phyloP scores from a whole-genome alignment of 2,888 invertebrate genomes.

The Pardosa pseudoannulata region DNA sequence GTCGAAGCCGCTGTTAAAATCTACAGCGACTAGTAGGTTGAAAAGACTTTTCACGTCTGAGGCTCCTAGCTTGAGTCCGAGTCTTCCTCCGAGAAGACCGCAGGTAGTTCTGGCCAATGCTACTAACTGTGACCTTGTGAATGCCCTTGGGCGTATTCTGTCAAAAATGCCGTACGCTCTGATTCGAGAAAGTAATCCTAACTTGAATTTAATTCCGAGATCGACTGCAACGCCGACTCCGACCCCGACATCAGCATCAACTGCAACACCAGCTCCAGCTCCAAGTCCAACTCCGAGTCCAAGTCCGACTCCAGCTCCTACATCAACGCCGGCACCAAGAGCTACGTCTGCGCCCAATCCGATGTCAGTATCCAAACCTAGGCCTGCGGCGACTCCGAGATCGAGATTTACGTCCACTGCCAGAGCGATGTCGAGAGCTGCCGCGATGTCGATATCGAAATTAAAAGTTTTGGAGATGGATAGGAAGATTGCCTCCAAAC shows the following conservation, averaged over 20 bases:
- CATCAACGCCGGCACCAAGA: not conserved
- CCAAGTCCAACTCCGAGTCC: conserved; percentile 21
- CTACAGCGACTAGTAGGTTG: not conserved
- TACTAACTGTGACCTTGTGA: not conserved
- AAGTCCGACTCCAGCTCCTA: too few species aligned
- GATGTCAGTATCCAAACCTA: not conserved
- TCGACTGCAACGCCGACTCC: not conserved
- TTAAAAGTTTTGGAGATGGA: too few species aligned
- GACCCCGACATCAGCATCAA: not conserved
- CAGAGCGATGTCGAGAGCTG: too few species aligned
- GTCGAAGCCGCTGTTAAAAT: not conserved
- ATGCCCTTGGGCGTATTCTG: not conserved
- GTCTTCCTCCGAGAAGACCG: too few species aligned
- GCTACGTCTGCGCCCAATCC: not conserved
- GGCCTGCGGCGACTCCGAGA: not conserved
- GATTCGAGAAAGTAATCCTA: not conserved
- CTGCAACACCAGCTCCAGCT: not conserved
- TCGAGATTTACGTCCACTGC: not conserved
- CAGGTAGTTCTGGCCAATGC: too few species aligned
- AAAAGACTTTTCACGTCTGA: not conserved
- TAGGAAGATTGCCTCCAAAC: too few species aligned
- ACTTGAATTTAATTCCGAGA: too few species aligned
- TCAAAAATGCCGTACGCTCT: not conserved
- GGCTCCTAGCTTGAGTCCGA: not conserved
- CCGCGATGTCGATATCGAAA: too few species aligned